Conservation (phyloP, 2,888 invertebrate genomes). For the Eulithis prunata region DNA sequence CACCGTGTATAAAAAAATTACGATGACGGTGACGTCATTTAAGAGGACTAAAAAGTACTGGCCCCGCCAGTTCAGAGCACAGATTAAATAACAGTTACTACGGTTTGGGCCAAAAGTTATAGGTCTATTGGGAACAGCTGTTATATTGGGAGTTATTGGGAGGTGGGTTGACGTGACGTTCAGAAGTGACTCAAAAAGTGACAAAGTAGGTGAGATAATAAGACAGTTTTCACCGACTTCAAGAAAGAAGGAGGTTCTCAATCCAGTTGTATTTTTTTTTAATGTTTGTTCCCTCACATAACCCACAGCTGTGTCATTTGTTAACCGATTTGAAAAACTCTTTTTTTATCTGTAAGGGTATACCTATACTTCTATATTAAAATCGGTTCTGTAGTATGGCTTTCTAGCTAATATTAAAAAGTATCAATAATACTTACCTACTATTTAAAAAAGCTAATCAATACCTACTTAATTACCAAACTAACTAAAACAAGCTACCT, state of each 20-base stretch:
- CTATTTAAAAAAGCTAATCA: too few relatives aligned
- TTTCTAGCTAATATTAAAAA: too few relatives aligned
- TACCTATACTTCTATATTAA: too few relatives aligned
- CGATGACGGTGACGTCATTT: not conserved
- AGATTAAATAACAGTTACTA: not conserved
- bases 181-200: slow-evolving; percentile 18
- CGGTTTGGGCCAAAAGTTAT: slow-evolving; percentile 31
- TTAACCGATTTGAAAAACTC: too few relatives aligned
- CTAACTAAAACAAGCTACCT: too few relatives aligned
- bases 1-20: not conserved
- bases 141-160: slow-evolving; percentile 28
- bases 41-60: not conserved
- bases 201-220: not conserved
- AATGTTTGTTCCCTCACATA: too few relatives aligned
- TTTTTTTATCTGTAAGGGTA: too few relatives aligned
- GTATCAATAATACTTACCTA: too few relatives aligned
- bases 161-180: slow-evolving; percentile 13
- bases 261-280: not conserved
- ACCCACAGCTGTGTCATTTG: too few relatives aligned
- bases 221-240: too few relatives aligned
- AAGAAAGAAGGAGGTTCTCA: not conserved
- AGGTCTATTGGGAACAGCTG: slow-evolving; percentile 44
- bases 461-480: too few relatives aligned
- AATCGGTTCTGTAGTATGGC: too few relatives aligned
- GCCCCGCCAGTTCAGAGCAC: not conserved